phyloP scores from a whole-genome alignment of 2,113 vertebrate genomes.

The Heliornis fulica region DNA sequence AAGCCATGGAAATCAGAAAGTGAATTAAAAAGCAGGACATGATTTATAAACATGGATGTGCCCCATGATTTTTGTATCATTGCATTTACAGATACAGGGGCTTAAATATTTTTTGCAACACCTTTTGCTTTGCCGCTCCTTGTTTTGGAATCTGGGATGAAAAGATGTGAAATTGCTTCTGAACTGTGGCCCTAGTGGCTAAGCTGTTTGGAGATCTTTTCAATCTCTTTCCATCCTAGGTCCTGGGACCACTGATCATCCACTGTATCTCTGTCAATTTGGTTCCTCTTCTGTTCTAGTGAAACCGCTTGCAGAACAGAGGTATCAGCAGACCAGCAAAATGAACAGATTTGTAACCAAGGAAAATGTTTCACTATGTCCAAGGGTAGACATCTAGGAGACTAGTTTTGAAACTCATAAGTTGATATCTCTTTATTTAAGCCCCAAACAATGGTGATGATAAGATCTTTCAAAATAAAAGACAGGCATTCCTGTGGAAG shows the following conservation, averaged over 20 bases:
- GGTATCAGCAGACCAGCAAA: background rate
- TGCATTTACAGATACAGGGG: background rate
- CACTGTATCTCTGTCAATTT: background rate
- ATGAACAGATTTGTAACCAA: background rate
- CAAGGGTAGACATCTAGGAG: background rate
- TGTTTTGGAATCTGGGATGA: background rate
- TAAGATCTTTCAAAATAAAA: background rate
- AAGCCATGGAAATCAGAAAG: background rate
- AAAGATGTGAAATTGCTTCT: background rate
- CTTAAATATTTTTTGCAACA: background rate
- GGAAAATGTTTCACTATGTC: background rate
- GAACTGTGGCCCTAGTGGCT: background rate
- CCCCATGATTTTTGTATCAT: background rate
- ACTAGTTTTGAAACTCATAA: background rate
- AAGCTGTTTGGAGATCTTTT: background rate
- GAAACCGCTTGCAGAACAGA: background rate
- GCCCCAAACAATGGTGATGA: background rate
- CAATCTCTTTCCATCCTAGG: background rate
- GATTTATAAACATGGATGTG: background rate
- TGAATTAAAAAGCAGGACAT: background rate
- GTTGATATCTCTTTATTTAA: background rate
- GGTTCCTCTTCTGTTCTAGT: background rate
- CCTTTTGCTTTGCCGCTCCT: background rate
- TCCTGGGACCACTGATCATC: background rate
- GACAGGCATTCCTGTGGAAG: background rate